phyloP scores from a whole-genome alignment of 2,797 vertebrate species.

The Scyliorhinus canicula region DNA sequence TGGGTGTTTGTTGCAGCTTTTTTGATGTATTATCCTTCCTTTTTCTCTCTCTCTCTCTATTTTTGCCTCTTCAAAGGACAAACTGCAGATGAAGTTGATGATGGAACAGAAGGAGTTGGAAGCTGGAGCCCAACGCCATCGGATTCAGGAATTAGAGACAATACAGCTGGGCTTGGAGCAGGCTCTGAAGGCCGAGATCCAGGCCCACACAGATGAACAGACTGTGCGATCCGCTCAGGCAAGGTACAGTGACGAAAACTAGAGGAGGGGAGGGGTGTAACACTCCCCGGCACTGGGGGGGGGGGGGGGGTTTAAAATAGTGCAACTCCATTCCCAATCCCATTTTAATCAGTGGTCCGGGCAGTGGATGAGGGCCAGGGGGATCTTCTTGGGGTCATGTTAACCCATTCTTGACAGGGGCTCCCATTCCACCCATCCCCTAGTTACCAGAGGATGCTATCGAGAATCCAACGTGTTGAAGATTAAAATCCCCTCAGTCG shows the following conservation, averaged over 20 bases:
- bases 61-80: neutral
- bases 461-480: too few species aligned
- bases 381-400: neutral
- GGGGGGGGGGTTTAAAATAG: neutral
- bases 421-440: too few species aligned
- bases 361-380: too few species aligned
- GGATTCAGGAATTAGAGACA: slow-evolving; percentile 63
- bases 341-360: too few species aligned
- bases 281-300: too few species aligned
- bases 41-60: neutral
- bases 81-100: slow-evolving; percentile 40
- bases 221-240: slow-evolving; percentile 58
- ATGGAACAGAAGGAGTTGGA: slow-evolving; percentile 61
- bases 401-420: neutral
- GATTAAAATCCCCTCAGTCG: too few species aligned
- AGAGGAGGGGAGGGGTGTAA: too few species aligned
- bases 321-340: too few species aligned
- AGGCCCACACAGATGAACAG: slow-evolving; percentile 65
- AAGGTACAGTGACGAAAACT: slow-evolving; percentile 46
- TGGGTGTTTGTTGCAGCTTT: neutral
- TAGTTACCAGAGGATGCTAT: too few species aligned
- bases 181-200: slow-evolving; percentile 63
- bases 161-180: slow-evolving; percentile 61
- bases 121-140: slow-evolving; percentile 59
- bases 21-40: neutral